These are phyloP conservation scores for Lepidurus packardi DNA, from an alignment of 1,140 invertebrate genomes.

Conservation along the genomic window DNA sequence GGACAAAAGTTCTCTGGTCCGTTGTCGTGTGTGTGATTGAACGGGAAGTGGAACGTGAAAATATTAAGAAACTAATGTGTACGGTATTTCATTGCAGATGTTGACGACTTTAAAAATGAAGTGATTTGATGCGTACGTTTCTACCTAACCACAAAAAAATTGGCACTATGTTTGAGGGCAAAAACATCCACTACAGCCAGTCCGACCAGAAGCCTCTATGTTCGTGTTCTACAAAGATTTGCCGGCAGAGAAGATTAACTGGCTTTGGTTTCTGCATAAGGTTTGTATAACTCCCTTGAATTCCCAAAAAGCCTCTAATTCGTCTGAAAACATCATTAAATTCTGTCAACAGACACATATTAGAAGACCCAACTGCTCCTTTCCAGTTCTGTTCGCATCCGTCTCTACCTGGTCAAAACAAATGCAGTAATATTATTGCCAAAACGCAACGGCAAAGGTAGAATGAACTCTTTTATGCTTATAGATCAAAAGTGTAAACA, in stretches of 20 bases:
- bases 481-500: background rate
- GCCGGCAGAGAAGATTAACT: slow-evolving; percentile 49
- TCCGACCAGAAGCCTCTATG: slow-evolving; percentile 50
- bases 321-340: background rate
- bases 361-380: slow-evolving; percentile 33
- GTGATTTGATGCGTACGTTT: background rate
- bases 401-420: slow-evolving; percentile 32
- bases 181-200: slow-evolving; percentile 51
- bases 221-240: slow-evolving; percentile 50
- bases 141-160: background rate
- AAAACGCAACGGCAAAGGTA: slow-evolving; percentile 32
- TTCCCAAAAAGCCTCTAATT: background rate
- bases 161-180: slow-evolving; percentile 50
- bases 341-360: slow-evolving; percentile 27
- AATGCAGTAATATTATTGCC: slow-evolving; percentile 33
- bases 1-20: too few relatives aligned
- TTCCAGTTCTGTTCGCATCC: slow-evolving; percentile 32
- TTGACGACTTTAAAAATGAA: background rate
- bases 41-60: too few relatives aligned
- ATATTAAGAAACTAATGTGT: too few relatives aligned
- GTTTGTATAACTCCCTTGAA: slow-evolving; percentile 37
- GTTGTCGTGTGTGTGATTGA: too few relatives aligned
- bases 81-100: background rate
- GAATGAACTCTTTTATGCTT: background rate
- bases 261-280: slow-evolving; percentile 52